These are phyloP conservation scores for Sitophilus oryzae DNA, from an alignment of 1,140 invertebrate genomes.

Conservation along the genomic window DNA sequence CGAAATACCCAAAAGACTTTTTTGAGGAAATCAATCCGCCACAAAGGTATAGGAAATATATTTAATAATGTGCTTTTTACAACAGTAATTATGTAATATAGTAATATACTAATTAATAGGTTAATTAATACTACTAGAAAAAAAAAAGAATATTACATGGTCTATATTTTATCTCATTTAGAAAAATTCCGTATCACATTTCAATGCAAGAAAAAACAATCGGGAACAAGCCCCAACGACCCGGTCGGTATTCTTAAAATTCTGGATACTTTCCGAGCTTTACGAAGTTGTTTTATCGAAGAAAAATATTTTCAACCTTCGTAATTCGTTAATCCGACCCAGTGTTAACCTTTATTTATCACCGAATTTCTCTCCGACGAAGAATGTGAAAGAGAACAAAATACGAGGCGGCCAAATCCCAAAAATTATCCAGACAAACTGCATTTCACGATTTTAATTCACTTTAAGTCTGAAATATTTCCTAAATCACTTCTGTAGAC, in stretches of 20 bases:
- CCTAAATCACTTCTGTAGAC: slow-evolving; percentile 31
- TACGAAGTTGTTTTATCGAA: neutral
- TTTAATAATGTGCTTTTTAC: no score
- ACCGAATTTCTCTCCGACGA: slow-evolving; percentile 19
- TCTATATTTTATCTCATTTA: no score
- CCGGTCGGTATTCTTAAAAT: neutral
- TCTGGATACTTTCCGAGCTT: neutral
- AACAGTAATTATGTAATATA: no score
- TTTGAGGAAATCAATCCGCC: no score
- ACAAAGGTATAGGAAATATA: no score
- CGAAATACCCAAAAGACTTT: no score
- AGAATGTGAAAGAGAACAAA: slow-evolving; percentile 26
- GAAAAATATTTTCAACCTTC: neutral
- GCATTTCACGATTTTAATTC: slow-evolving; percentile 34
- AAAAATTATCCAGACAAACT: slow-evolving; percentile 35
- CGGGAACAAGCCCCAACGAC: no score
- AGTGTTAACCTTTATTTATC: slow-evolving; percentile 24
- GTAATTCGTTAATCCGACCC: slow-evolving; percentile 23
- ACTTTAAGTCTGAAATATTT: slow-evolving; percentile 36
- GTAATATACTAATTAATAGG: no score
- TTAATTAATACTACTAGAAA: no score
- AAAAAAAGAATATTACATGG: no score
- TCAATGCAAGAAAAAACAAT: no score
- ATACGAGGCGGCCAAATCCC: slow-evolving; percentile 25
- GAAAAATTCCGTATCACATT: no score